phyloP scores from a whole-genome alignment of 2,113 vertebrate genomes.

The Diphyllodes magnificus region DNA sequence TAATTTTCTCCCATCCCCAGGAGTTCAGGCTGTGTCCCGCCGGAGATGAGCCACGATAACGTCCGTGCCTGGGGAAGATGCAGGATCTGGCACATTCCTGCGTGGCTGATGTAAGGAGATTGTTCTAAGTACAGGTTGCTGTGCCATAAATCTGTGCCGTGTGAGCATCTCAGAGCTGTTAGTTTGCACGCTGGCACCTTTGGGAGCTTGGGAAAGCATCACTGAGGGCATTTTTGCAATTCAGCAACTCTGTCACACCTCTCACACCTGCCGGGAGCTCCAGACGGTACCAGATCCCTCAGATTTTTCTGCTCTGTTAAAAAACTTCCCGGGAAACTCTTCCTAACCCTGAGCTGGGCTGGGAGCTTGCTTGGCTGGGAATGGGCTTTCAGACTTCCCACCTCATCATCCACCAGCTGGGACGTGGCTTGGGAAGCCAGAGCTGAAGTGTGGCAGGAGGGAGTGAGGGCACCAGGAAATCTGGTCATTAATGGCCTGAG shows the following conservation, averaged over 20 bases:
- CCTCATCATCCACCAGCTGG: background rate
- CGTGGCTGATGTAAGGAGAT: background rate
- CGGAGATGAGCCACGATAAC: background rate
- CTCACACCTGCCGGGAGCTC: background rate
- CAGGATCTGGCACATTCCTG: background rate
- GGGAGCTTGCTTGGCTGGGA: background rate
- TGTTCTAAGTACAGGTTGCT: background rate
- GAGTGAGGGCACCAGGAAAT: background rate
- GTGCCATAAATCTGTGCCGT: background rate
- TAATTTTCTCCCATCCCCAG: background rate
- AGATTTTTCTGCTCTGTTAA: background rate
- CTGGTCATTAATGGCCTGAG: background rate
- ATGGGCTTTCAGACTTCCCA: background rate
- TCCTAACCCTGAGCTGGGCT: background rate
- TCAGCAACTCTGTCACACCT: background rate
- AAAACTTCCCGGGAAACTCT: background rate
- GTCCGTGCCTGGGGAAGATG: rapidly evolving
- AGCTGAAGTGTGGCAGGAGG: background rate
- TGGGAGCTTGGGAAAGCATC: background rate
- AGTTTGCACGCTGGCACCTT: background rate
- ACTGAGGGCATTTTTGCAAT: background rate
- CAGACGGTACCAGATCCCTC: background rate
- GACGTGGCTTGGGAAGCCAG: background rate
- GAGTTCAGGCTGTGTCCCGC: background rate
- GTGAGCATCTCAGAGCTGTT: background rate